Evolutionary conservation across 1,140 invertebrate species (phyloP).

Genomic region (Glossosoma conforme): DNA sequence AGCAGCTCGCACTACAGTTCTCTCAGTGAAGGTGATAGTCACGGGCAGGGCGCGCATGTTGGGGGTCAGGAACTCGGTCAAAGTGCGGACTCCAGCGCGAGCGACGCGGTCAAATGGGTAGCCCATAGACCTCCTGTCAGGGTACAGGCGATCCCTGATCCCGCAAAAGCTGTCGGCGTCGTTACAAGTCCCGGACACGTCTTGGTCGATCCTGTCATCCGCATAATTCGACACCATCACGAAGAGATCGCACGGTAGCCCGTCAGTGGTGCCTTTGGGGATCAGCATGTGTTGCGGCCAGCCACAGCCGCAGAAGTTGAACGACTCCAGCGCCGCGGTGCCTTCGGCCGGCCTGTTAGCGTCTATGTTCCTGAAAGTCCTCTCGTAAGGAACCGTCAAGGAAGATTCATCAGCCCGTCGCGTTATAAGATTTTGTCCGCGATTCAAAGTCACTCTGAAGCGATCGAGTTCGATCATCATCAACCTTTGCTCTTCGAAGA

Average conservation of each 20-base stretch:
- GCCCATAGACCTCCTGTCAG: slow-evolving; percentile 68
- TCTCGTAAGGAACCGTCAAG: slow-evolving; percentile 68
- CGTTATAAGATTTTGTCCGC: slow-evolving; percentile 58
- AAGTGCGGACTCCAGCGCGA: slow-evolving; percentile 41
- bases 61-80: slow-evolving; percentile 59
- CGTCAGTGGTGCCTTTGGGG: slow-evolving; percentile 65
- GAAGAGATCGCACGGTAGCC: slow-evolving; percentile 70
- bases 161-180: slow-evolving; percentile 71
- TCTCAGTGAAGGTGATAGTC: slow-evolving; percentile 45
- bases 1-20: slow-evolving; percentile 28
- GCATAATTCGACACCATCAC: slow-evolving; percentile 75
- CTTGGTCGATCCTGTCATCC: slow-evolving; percentile 56
- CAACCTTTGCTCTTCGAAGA: slow-evolving; percentile 59
- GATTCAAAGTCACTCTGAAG: slow-evolving; percentile 56
- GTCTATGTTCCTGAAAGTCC: slow-evolving; percentile 60
- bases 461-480: slow-evolving; percentile 77
- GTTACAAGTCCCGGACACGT: slow-evolving; percentile 47
- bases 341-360: slow-evolving; percentile 50
- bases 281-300: slow-evolving; percentile 83
- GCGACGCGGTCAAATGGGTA: slow-evolving; percentile 69
- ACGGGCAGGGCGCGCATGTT: slow-evolving; percentile 62
- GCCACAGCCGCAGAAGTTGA: slow-evolving; percentile 80
- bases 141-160: slow-evolving; percentile 65
- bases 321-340: slow-evolving; percentile 50
- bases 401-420: slow-evolving; percentile 61